phyloP scores from a whole-genome alignment of 2,113 vertebrate genomes.

The Camarhynchus parvulus region DNA sequence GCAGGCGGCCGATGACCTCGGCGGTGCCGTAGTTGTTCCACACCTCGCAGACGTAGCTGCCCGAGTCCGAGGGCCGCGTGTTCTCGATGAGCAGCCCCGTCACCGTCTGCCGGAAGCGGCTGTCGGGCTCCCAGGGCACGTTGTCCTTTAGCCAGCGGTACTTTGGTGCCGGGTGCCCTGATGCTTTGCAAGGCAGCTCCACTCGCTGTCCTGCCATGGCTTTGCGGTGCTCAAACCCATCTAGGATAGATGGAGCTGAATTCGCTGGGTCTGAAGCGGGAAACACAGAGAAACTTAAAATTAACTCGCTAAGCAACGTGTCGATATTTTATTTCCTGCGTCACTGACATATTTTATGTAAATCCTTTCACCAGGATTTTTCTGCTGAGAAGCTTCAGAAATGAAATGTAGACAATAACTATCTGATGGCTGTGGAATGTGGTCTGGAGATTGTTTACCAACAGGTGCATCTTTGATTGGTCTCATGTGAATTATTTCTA shows the following conservation, averaged over 20 bases:
- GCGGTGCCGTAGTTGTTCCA: conserved; percentile 98
- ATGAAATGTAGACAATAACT: too few species aligned
- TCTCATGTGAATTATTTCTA: too few species aligned
- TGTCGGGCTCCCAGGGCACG: conserved; percentile 93
- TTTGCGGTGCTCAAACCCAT: conserved; percentile 94
- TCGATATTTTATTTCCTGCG: neutral
- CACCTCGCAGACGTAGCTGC: conserved; percentile 95
- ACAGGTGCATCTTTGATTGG: too few species aligned
- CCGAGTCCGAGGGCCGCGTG: conserved; percentile 87
- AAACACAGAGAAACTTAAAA: neutral
- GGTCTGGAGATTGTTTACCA: too few species aligned
- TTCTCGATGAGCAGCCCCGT: conserved; percentile 92
- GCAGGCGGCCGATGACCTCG: conserved; percentile 89
- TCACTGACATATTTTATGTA: too few species aligned
- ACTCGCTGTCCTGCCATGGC: conserved; percentile 93
- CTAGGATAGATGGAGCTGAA: conserved; percentile 93
- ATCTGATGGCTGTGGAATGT: too few species aligned
- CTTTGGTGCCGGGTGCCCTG: conserved; percentile 92
- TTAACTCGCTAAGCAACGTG: neutral
- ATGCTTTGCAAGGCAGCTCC: conserved; percentile 97
- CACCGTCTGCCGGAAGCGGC: conserved; percentile 89
- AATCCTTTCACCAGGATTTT: too few species aligned
- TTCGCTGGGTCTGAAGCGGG: conserved; percentile 88
- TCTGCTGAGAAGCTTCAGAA: too few species aligned
- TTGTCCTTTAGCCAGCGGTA: conserved; percentile 99